phyloP scores from a whole-genome alignment of 2,797 vertebrate species.

The Schizopygopsis pylzovi region DNA sequence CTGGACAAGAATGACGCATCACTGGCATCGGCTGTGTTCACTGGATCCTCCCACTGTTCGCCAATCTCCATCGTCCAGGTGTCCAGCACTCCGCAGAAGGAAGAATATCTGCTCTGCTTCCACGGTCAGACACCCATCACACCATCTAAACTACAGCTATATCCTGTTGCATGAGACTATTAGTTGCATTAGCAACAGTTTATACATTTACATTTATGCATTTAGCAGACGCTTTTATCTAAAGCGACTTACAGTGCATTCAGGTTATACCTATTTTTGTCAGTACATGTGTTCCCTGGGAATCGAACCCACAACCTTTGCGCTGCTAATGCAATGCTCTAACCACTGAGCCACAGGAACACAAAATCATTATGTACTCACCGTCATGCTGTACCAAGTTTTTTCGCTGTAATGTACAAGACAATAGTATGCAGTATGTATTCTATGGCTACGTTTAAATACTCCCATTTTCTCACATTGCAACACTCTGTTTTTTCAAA shows the following conservation, averaged over 20 bases:
- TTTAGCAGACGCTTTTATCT: too few species aligned
- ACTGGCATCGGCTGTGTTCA: constrained; percentile 86
- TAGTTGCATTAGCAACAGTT: constrained; percentile 7
- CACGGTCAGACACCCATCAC: constrained; percentile 76
- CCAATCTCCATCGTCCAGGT: constrained; percentile 89
- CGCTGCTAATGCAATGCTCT: too few species aligned
- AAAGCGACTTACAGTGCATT: too few species aligned
- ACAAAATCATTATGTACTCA: background rate
- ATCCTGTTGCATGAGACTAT: background rate
- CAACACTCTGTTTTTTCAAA: background rate
- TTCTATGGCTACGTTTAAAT: background rate
- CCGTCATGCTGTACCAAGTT: too few species aligned
- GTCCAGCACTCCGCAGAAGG: constrained; percentile 83
- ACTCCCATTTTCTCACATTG: background rate
- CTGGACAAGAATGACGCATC: constrained; percentile 90
- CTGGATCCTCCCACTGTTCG: constrained; percentile 87
- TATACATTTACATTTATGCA: too few species aligned
- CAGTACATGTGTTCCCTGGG: too few species aligned
- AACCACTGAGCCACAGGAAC: too few species aligned
- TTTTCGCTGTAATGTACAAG: too few species aligned
- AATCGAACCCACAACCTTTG: too few species aligned
- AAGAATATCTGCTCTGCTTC: constrained; percentile 90
- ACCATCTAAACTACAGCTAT: background rate
- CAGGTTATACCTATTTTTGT: too few species aligned
- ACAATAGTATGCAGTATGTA: background rate